phyloP scores from a whole-genome alignment of 1,140 invertebrate genomes.

The Drosophila triauraria region DNA sequence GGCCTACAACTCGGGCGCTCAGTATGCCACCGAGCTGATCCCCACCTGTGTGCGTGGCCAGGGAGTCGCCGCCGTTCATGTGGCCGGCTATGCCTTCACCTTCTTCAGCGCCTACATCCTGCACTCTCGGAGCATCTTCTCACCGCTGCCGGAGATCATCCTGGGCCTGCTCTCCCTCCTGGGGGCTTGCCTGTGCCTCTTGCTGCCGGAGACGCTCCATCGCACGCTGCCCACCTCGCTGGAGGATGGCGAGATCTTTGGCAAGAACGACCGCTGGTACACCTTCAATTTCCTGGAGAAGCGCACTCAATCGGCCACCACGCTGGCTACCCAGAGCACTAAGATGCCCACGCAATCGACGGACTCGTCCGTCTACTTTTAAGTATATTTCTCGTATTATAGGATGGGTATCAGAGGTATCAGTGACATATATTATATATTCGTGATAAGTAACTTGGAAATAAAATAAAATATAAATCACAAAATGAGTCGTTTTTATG shows the following conservation, averaged over 20 bases:
- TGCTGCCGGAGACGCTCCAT: conserved; percentile 81
- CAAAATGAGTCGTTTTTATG: too few relatives aligned
- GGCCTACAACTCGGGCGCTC: conserved; percentile 88
- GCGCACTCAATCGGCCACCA: conserved; percentile 61
- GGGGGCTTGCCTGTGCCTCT: conserved; percentile 86
- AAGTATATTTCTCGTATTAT: conserved; percentile 2
- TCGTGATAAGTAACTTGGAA: neutral
- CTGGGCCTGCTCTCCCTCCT: conserved; percentile 86
- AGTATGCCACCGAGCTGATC: conserved; percentile 89
- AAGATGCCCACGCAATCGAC: conserved; percentile 45
- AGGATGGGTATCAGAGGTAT: neutral
- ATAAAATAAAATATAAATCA: neutral
- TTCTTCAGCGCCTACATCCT: conserved; percentile 79
- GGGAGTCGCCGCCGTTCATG: conserved; percentile 86
- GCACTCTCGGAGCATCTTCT: conserved; percentile 83
- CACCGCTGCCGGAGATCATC: conserved; percentile 86
- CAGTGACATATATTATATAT: neutral
- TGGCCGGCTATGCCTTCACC: conserved; percentile 86
- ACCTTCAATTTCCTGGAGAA: conserved; percentile 71
- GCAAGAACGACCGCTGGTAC: conserved; percentile 86
- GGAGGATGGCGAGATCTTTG: conserved; percentile 87
- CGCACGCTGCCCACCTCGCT: conserved; percentile 87
- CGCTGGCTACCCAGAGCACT: conserved; percentile 28
- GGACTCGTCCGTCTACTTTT: conserved; percentile 52
- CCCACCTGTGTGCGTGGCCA: conserved; percentile 89